Conservation (phyloP, 2,113 vertebrate species). For the Ochotona princeps region DNA sequence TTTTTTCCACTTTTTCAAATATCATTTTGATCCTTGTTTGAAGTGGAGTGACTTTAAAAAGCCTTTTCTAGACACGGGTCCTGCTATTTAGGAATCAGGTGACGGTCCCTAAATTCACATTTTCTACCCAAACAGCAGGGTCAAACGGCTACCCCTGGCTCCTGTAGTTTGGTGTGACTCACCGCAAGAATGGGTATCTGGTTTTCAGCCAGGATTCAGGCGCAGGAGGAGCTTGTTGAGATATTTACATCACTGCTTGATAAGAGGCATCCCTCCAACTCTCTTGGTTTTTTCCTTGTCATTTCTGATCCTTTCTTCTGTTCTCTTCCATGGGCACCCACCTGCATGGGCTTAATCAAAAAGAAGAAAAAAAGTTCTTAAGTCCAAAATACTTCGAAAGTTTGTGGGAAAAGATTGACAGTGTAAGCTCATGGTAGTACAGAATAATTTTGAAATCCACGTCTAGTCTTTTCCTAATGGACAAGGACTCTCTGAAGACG, state of each 20-base stretch:
- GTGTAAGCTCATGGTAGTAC: too few relatives aligned
- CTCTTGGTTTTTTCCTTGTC: conserved; percentile 11
- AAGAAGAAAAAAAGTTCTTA: too few relatives aligned
- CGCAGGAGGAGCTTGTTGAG: background rate
- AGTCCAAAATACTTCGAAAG: too few relatives aligned
- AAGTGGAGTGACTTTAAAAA: conserved; percentile 14
- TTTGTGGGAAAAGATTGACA: too few relatives aligned
- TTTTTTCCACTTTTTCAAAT: background rate
- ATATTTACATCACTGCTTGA: background rate
- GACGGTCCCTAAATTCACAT: background rate
- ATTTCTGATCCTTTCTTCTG: background rate
- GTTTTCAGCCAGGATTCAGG: background rate
- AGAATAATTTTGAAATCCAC: too few relatives aligned
- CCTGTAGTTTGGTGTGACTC: background rate
- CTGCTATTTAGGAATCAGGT: background rate
- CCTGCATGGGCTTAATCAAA: background rate
- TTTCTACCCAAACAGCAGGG: background rate
- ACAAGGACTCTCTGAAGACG: too few relatives aligned
- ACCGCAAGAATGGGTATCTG: background rate
- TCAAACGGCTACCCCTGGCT: background rate
- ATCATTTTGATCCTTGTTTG: background rate
- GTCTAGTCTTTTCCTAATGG: too few relatives aligned
- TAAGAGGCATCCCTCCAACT: background rate
- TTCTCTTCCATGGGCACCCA: background rate
- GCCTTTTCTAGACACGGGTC: background rate